Conservation (phyloP, 2,797 vertebrate genomes). For the Eremophila alpestris region DNA sequence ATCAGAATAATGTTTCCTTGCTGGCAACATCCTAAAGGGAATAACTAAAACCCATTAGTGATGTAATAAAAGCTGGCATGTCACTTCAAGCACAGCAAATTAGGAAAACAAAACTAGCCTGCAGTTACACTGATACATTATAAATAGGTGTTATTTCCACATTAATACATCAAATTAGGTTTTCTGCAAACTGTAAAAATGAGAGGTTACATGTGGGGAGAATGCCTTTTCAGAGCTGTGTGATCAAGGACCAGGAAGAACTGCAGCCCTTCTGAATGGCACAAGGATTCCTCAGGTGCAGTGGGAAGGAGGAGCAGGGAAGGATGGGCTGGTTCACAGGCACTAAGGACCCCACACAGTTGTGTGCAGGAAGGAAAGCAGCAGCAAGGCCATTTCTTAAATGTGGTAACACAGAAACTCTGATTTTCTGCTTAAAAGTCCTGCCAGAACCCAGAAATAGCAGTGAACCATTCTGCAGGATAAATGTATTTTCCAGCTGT, state of each 20-base stretch:
- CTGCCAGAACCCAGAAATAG: background rate
- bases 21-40: constrained; percentile 34
- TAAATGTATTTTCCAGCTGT: constrained; percentile 56
- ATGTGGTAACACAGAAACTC: background rate
- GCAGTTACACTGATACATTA: constrained; percentile 37
- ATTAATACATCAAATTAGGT: constrained; percentile 25
- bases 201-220: constrained; percentile 11
- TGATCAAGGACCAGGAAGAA: background rate
- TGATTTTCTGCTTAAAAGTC: background rate
- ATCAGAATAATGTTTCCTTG: constrained; percentile 28
- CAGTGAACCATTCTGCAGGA: constrained; percentile 23
- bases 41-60: constrained; percentile 45
- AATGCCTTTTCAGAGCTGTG: background rate
- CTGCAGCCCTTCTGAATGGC: background rate
- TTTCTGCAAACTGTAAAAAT: background rate
- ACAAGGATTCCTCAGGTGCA: background rate
- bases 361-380: background rate
- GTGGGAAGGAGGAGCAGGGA: background rate
- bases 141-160: constrained; percentile 57
- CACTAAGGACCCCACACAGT: background rate
- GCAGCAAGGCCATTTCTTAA: background rate
- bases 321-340: background rate
- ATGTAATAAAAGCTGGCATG: constrained; percentile 51
- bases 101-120: constrained; percentile 60
- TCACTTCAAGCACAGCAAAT: constrained; percentile 42